A percentile compares a stretch with the other conserved stretches of the same genome.
Evolutionary conservation across 2,113 vertebrate species (phyloP).

Genomic region (Progne subis): DNA sequence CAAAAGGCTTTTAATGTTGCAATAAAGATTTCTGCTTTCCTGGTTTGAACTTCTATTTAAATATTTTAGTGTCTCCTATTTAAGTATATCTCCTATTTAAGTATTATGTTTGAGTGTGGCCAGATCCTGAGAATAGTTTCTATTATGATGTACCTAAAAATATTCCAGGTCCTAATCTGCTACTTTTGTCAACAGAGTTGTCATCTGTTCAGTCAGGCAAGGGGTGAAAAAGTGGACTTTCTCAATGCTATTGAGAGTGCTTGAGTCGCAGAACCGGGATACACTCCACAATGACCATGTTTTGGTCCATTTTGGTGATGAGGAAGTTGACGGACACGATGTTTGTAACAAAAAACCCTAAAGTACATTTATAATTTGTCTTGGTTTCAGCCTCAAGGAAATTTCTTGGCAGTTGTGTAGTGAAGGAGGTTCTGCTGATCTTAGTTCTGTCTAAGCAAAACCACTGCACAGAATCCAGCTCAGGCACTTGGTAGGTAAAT

Average conservation of each 20-base stretch:
- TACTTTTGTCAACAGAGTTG: background rate
- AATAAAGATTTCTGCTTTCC: conserved; percentile 2
- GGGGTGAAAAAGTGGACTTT: background rate
- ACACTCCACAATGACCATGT: fast-evolving
- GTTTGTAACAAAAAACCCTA: background rate
- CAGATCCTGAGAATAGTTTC: background rate
- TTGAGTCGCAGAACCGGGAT: background rate
- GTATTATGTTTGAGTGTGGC: background rate
- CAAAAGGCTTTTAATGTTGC: background rate
- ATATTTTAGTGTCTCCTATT: background rate
- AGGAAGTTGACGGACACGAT: background rate
- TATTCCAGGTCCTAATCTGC: background rate
- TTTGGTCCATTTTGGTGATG: background rate
- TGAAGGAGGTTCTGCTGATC: background rate
- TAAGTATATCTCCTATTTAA: background rate
- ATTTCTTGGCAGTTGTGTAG: background rate
- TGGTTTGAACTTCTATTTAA: conserved; percentile 4
- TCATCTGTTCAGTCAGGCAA: background rate
- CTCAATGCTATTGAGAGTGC: background rate
- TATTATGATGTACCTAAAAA: background rate
- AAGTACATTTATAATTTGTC: background rate
- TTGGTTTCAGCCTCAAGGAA: background rate
- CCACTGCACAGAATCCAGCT: background rate
- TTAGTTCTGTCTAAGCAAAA: background rate
- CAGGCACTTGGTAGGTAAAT: background rate